Conservation (phyloP, 1,140 invertebrate species). For the Drosophila bocki region DNA sequence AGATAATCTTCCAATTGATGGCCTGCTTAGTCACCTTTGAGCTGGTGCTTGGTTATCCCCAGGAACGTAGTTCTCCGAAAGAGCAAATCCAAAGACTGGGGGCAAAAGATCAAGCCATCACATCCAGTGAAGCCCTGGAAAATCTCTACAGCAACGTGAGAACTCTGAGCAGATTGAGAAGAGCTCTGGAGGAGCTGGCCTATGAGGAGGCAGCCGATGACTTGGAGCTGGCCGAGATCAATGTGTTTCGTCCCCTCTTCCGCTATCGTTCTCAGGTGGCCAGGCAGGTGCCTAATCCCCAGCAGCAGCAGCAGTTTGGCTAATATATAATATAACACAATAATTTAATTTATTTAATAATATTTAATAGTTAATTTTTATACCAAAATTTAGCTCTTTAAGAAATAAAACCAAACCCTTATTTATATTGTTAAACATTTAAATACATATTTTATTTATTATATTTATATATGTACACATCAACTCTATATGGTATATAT, state of each 20-base stretch:
- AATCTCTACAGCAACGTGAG: constrained; percentile 45
- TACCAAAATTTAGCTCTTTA: constrained; percentile 37
- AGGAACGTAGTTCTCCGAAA: constrained; percentile 10
- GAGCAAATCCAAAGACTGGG: constrained; percentile 44
- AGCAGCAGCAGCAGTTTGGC: constrained; percentile 51
- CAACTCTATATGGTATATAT: constrained; percentile 39
- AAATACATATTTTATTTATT: constrained; percentile 72
- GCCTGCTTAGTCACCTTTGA: constrained; percentile 28
- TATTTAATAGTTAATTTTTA: constrained; percentile 6
- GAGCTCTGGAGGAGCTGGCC: constrained; percentile 55
- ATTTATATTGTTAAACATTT: constrained; percentile 73
- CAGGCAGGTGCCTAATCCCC: constrained; percentile 48
- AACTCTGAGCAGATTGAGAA: constrained; percentile 49
- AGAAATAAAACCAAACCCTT: constrained; percentile 21
- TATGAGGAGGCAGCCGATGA: constrained; percentile 70
- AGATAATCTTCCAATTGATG: constrained; percentile 44
- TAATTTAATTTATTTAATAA: neutral
- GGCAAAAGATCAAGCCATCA: neutral
- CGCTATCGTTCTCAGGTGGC: constrained; percentile 72
- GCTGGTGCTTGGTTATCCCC: constrained; percentile 34
- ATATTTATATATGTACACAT: constrained; percentile 59
- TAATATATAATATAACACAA: neutral
- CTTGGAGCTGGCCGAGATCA: constrained; percentile 78
- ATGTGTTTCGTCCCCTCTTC: constrained; percentile 78
- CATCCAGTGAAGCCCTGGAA: constrained; percentile 21